Percentiles rank a stretch among this genome's conserved stretches.
Evolutionary conservation across 2,888 invertebrate species (phyloP).

Genomic region (Synergus japonicus): DNA sequence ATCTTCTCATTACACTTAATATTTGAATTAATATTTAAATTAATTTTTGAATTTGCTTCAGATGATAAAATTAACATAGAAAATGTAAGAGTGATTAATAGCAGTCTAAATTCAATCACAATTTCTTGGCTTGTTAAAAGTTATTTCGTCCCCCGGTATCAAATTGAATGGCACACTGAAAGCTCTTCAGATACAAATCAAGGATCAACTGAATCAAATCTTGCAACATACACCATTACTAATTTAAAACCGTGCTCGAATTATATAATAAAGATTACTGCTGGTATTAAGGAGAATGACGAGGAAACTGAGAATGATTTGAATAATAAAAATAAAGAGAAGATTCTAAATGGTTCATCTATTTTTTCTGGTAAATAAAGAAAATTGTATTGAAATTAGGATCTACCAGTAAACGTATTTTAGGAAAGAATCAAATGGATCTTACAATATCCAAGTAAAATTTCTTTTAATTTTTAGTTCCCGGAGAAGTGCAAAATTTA

Average conservation of each 20-base stretch:
- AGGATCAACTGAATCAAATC: neutral
- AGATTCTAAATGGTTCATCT: neutral
- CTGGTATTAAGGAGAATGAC: neutral
- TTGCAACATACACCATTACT: neutral
- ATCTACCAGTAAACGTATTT: neutral
- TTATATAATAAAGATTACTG: slow-evolving; percentile 3
- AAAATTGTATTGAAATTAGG: neutral
- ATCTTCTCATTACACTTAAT: no score
- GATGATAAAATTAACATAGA: neutral
- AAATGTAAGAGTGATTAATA: neutral
- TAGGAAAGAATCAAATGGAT: neutral
- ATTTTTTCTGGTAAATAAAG: neutral
- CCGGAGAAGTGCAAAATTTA: neutral
- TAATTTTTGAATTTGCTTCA: neutral
- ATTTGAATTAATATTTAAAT: neutral
- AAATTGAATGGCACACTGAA: slow-evolving; percentile 11
- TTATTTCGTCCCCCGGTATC: neutral
- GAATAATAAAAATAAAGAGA: neutral
- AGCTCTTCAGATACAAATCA: neutral
- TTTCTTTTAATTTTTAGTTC: neutral
- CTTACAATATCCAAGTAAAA: neutral
- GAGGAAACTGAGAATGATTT: neutral
- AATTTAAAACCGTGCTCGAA: slow-evolving; percentile 6
- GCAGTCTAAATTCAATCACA: slow-evolving; percentile 1
- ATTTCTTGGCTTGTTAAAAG: slow-evolving; percentile 10